Conservation (phyloP, 2,888 invertebrate species). For the Anthophora plumipes region DNA sequence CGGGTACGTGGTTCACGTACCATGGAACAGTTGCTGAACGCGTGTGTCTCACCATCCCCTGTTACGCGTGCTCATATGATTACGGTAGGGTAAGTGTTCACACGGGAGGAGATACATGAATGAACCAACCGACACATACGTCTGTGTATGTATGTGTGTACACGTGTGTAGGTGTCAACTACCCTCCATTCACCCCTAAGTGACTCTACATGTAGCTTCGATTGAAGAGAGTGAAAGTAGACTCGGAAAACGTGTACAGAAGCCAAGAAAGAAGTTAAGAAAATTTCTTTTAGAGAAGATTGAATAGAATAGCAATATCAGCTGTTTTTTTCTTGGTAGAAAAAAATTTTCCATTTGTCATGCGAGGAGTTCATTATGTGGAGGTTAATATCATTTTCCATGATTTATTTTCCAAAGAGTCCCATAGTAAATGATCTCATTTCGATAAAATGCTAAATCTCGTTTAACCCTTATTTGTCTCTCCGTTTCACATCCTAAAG, state of each 20-base stretch:
- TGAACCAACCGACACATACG: constrained; percentile 46
- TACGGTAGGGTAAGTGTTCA: constrained; percentile 62
- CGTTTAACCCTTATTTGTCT: too few species aligned
- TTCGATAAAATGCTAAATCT: too few species aligned
- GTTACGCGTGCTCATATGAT: constrained; percentile 51
- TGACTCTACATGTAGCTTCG: constrained; percentile 28
- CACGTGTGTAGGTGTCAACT: constrained; percentile 10
- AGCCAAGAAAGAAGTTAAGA: constrained; percentile 26
- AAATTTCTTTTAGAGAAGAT: constrained; percentile 28
- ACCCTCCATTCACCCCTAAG: constrained; percentile 40
- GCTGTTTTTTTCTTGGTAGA: neutral
- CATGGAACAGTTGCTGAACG: neutral
- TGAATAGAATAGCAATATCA: constrained; percentile 4
- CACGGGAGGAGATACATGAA: constrained; percentile 61
- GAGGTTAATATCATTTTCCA: neutral
- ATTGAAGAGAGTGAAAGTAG: constrained; percentile 40
- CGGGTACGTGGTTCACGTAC: constrained; percentile 4
- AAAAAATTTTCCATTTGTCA: neutral
- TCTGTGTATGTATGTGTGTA: neutral
- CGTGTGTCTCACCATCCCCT: constrained; percentile 3
- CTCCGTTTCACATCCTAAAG: too few species aligned
- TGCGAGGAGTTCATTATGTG: neutral
- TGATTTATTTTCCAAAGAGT: neutral
- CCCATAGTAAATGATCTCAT: neutral
- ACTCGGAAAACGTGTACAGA: constrained; percentile 10